Conservation (phyloP, 2,888 invertebrate species). For the Pristionchus exspectatus region DNA sequence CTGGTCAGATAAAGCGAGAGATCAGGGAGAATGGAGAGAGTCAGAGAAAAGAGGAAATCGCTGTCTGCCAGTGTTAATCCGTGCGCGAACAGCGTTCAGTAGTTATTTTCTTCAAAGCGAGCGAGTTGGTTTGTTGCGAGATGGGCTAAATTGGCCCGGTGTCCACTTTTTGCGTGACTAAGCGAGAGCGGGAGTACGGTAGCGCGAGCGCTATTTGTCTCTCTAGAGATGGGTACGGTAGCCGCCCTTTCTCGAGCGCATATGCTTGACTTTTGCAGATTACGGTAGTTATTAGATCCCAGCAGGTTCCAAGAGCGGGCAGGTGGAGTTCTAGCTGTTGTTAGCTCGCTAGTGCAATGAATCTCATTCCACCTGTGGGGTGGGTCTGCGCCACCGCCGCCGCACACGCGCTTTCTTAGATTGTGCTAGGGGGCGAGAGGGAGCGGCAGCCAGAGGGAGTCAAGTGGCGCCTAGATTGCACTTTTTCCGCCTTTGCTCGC, state of each 20-base stretch:
- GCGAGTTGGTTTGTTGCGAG: not conserved
- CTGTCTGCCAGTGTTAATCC: not conserved
- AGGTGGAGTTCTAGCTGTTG: not conserved
- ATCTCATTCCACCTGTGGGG: not conserved
- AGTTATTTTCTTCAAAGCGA: not conserved
- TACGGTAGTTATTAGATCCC: no score
- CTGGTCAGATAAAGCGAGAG: not conserved
- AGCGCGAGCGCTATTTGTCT: not conserved
- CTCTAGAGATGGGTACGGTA: not conserved
- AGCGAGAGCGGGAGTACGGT: not conserved
- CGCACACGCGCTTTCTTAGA: not conserved
- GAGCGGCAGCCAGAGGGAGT: not conserved
- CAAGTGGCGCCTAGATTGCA: conserved; percentile 38
- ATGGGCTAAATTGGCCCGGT: not conserved
- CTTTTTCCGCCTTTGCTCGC: conserved; percentile 18
- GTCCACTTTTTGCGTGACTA: not conserved
- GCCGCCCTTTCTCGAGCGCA: not conserved
- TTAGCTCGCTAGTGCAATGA: not conserved
- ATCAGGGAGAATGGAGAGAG: not conserved
- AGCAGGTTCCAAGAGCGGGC: not conserved
- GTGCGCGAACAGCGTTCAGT: not conserved
- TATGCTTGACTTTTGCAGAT: no score
- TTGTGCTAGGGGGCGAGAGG: not conserved
- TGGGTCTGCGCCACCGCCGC: not conserved
- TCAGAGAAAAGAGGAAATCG: not conserved